Base-by-base conservation (phyloP, 30 jellyfish, hydroid and myxozoan genomes). In the Sanderia malayensis region DNA sequence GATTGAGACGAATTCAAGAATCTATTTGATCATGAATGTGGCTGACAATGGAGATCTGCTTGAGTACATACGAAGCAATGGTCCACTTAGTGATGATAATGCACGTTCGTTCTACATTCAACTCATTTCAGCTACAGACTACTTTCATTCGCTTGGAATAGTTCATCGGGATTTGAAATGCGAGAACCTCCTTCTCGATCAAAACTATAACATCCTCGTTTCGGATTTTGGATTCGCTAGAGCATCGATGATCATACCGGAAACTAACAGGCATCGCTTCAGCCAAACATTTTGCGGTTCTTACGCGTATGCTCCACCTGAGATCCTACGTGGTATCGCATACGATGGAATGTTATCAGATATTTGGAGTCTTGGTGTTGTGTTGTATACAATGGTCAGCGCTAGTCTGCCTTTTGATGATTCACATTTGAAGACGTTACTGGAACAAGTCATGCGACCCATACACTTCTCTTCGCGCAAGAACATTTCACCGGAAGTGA, bases 231-330 rank as follows among this genome's bases (percentile, higher is more conserved):
- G 98, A 7, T 92, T 92, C 44, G 98, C 98, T 15, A 69, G 96
- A 9, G 95, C 91, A 17, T 93, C 92, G n/a, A 85, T 79, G 95
- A 58, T 92, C 41, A 70, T 66, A 57, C 96, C 95, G 3, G 98
- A 92, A 47, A 92, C 98, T 18, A 91, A 91, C 25, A 85, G 79
- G 53, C 88, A 89, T 23, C 83, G 74, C 31, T 57, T 92, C 64
- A 92, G 98, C 49, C 98, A 92, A 44, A 92, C 98, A 25, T 92
- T 92, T 66, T 92, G 98, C 71, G 98, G 98, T 58, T 92, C 98
- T 13, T 92, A 92, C 53, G 98, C 98, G 8, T 92, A 92, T 46
- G 98, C 98, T 25, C 98, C 98, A 17, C 98, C 98, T 2, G 98
- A 92, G 61, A 92, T 92, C 69, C 46, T 92, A 23, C 90, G 98